Conservation (phyloP, 1,140 invertebrate species). For the Sycophaga agraensis region DNA sequence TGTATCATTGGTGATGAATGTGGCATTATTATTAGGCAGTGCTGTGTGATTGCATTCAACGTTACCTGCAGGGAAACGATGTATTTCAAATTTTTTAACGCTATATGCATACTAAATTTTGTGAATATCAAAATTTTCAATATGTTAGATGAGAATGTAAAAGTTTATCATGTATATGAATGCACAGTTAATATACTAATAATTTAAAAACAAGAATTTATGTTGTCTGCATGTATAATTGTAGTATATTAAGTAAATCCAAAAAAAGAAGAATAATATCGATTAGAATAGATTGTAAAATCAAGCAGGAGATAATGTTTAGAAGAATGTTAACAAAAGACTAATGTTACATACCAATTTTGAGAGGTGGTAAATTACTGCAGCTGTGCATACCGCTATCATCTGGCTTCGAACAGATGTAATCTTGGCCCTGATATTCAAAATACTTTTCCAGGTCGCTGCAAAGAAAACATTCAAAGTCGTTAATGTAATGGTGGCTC, state of each 20-base stretch:
- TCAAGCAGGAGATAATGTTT: neutral
- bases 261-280: neutral
- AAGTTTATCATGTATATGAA: no score
- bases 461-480: constrained; percentile 39
- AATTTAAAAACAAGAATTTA: no score
- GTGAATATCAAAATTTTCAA: no score
- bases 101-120: no score
- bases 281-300: neutral
- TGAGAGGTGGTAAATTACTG: constrained; percentile 77
- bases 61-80: constrained; percentile 49
- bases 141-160: no score
- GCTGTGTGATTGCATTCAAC: constrained; percentile 63
- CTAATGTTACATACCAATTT: constrained; percentile 53
- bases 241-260: no score
- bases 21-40: constrained; percentile 52
- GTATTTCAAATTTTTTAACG: no score
- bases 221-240: no score
- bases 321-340: neutral
- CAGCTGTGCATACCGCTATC: constrained; percentile 96
- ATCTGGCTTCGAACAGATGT: constrained; percentile 92
- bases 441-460: constrained; percentile 75
- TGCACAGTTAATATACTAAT: no score
- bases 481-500: neutral
- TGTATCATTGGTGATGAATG: constrained; percentile 60
- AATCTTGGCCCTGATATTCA: constrained; percentile 89